Evolutionary conservation across 2,113 vertebrate genomes (phyloP), one percentile per base, ranked within the genome.

Genomic region (Rhinolophus ferrumequinum): DNA sequence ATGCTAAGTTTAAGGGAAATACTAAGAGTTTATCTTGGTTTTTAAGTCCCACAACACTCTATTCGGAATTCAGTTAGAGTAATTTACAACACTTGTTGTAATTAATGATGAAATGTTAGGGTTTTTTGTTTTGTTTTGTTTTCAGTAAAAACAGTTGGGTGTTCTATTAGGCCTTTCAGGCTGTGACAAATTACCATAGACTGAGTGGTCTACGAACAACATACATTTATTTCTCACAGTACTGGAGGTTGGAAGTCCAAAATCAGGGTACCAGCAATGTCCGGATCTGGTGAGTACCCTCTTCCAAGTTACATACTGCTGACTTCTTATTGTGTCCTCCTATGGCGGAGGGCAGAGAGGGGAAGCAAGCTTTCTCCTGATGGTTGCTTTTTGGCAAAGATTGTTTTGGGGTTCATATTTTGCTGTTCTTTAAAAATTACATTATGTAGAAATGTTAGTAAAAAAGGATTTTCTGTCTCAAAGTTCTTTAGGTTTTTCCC

Each of bases 381-480:
- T 5, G 2, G 4, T 21, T 80, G 33, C 19, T 77, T 94, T 97
- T 62, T 2, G 30, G 33, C 19, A 73, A 72, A 84, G 9, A 62
- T 66, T 3, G 52, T 26, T 69, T 35, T 3, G n/a, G 14, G 13
- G 8, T 14, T 8, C 6, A 9, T 56, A 21, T 10, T 67, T 86
- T 38, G 4, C 22, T 88, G 7, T 87, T 93, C 38, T 84, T 93
- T 80, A 67, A 81, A 89, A 95, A n/a, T 58, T 41, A 21, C 24
- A 64, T 84, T 54, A 24, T 8, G 1, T 24, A 70, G 67, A 85
- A 67, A 73, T 50, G 5, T 86, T 38, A 70, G 52, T 52, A 26
- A 76, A 73, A 56, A 73, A 50, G 5, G 0, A 28, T 69, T 8
- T 90, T 22, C 44, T 86, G 21, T 7, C 5, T 12, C 18, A 66